These are phyloP conservation scores for Blastomussa wellsi DNA, from an alignment of 92 coral and sea anemone genomes.

Conservation along the genomic window DNA sequence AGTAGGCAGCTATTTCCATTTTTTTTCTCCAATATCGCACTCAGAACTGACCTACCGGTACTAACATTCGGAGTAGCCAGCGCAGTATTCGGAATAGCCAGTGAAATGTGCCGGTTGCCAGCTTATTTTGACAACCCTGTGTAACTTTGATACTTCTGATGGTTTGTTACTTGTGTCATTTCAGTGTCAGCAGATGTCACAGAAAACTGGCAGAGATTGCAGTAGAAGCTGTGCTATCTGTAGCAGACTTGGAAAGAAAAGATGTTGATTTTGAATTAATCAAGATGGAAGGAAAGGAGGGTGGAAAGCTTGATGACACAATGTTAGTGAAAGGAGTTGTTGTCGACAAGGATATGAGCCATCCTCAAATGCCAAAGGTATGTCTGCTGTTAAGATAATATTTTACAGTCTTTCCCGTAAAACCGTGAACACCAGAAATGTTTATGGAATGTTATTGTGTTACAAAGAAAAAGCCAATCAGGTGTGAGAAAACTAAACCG, in stretches of 20 bases:
- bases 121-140: too few relatives aligned
- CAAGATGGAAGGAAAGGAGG: conserved; percentile 96
- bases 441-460: too few relatives aligned
- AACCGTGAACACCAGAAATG: too few relatives aligned
- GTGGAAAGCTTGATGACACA: conserved; percentile 95
- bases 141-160: neutral
- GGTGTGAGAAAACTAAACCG: too few relatives aligned
- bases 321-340: conserved; percentile 95
- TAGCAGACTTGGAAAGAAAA: conserved; percentile 95
- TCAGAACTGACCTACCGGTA: too few relatives aligned
- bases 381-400: neutral
- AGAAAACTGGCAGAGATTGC: conserved; percentile 97
- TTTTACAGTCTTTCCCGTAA: too few relatives aligned
- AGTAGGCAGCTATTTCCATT: too few relatives aligned
- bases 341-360: conserved; percentile 99
- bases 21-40: too few relatives aligned
- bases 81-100: too few relatives aligned
- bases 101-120: too few relatives aligned
- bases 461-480: too few relatives aligned
- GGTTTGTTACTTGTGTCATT: neutral
- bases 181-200: conserved; percentile 96
- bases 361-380: conserved; percentile 99
- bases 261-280: conserved; percentile 99
- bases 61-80: too few relatives aligned
- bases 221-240: conserved; percentile 97